A percentile compares a stretch with the other conserved stretches of the same genome.
Conservation (phyloP, 2,113 vertebrate species). For the Ciconia stormi region DNA sequence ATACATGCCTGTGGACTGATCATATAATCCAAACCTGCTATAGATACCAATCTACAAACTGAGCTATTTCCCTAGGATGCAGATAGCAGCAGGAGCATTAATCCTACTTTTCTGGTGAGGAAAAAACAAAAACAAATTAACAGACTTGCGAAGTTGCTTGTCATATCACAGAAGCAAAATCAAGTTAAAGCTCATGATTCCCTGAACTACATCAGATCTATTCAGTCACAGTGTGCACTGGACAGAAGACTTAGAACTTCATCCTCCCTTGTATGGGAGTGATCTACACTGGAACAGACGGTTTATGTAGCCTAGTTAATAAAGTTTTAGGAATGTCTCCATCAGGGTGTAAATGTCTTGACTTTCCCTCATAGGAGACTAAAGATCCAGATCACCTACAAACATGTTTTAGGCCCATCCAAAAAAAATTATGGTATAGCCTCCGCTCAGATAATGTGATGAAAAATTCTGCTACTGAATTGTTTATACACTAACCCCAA, state of each 20-base stretch:
- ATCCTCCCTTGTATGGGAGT: neutral
- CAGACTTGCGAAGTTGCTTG: neutral
- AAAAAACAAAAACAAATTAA: neutral
- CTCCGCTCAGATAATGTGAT: neutral
- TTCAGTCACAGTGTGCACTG: neutral
- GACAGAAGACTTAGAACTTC: neutral
- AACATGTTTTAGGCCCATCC: neutral
- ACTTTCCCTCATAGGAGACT: neutral
- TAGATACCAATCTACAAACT: neutral
- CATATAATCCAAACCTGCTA: neutral
- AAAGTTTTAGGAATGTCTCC: neutral
- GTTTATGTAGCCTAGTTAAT: neutral
- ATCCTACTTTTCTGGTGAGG: neutral
- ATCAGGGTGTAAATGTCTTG: neutral
- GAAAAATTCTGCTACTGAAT: neutral
- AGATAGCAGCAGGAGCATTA: neutral
- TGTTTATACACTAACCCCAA: neutral
- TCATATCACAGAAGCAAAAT: neutral
- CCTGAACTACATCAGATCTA: neutral
- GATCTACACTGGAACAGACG: neutral
- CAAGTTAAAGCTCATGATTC: neutral
- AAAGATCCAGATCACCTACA: neutral
- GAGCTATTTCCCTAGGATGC: neutral
- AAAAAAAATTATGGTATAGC: neutral
- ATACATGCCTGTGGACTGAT: accelerated